Base-by-base conservation (phyloP, 2,888 invertebrate species). In the Mimachlamys varia region DNA sequence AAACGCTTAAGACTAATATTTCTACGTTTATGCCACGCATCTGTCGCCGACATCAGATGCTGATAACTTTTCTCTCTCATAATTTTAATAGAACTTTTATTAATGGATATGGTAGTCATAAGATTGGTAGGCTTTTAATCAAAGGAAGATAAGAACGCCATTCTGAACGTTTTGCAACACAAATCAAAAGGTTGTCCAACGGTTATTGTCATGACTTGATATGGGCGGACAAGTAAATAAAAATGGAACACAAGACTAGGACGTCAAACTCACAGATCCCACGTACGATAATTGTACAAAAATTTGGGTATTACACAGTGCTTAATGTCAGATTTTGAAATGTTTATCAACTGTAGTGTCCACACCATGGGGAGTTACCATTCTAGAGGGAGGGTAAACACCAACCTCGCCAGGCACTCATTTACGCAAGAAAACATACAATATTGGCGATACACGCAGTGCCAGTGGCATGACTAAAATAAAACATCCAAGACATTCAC, bases 31-130 rank as follows among this genome's bases (percentile, higher is more conserved):
- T 76, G 27, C 76, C 76, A 33, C 13, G 76, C 76, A 76, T 76
- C 76, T 76, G 76, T 76, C 76, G 76, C 76, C 76, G 76, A 76
- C 76, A 76, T 76, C 76, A 76, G 76, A 76, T 76, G 76, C 33
- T 76, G 76, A 76, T 76, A 76, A 76, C 76, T 76, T 76, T 76
- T 76, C 76, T 76, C 76, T 76, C 76, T 76, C 76, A 76, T 76
- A 76, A 76, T 76, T 76, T 76, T 76, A 76, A 76, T 76, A 76
- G 76, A 76, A 76, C 76, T 27, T 76, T 76, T 76, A 76, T 76
- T 76, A 76, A 76, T 76, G 76, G 76, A 33, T 27, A 76, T 76
- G 76, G 76, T 76, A 76, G 76, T 76, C 76, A 76, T 76, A 76
- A 76, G 76, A 76, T 76, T 76, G 27, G 76, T 76, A 76, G 76